These are phyloP conservation scores for Drosophila niveifrons DNA, from an alignment of 2,888 invertebrate species.

Conservation along the genomic window DNA sequence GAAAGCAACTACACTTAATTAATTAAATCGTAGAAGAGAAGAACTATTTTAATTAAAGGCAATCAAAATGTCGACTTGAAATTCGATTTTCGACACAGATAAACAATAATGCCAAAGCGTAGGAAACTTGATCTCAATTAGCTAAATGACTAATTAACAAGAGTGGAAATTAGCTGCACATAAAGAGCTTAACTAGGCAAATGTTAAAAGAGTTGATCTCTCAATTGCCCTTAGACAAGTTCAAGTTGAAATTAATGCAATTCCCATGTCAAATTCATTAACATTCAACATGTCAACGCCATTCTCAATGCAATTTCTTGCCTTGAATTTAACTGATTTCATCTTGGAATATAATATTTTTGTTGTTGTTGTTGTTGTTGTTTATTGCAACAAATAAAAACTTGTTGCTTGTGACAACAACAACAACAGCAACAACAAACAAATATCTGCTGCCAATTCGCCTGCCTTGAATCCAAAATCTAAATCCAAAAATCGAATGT, in stretches of 20 bases:
- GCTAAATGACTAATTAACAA: not conserved
- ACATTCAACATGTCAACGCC: slow-evolving; percentile 73
- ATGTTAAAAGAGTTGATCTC: slow-evolving; percentile 5
- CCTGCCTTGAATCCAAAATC: slow-evolving; percentile 58
- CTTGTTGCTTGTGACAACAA: slow-evolving; percentile 54
- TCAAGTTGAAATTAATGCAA: slow-evolving; percentile 36
- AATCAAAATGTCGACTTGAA: not conserved
- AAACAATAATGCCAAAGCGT: not conserved
- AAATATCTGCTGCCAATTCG: slow-evolving; percentile 47
- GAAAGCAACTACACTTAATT: slow-evolving; percentile 1
- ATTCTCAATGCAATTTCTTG: slow-evolving; percentile 61
- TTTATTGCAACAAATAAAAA: slow-evolving; percentile 33
- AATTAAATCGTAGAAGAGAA: not conserved
- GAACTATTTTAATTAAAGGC: not conserved
- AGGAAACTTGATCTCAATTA: not conserved
- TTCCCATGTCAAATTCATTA: slow-evolving; percentile 55
- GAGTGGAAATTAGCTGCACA: not conserved
- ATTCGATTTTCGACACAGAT: not conserved
- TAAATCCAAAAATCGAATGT: slow-evolving; percentile 21
- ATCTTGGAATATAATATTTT: slow-evolving; percentile 67
- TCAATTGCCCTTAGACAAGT: slow-evolving; percentile 43
- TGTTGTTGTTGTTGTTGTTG: slow-evolving; percentile 19
- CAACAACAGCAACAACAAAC: too few species aligned
- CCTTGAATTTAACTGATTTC: slow-evolving; percentile 71
- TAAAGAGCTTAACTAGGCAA: not conserved